Base-by-base conservation (phyloP, 2,888 invertebrate genomes). In the Eurytoma californica region DNA sequence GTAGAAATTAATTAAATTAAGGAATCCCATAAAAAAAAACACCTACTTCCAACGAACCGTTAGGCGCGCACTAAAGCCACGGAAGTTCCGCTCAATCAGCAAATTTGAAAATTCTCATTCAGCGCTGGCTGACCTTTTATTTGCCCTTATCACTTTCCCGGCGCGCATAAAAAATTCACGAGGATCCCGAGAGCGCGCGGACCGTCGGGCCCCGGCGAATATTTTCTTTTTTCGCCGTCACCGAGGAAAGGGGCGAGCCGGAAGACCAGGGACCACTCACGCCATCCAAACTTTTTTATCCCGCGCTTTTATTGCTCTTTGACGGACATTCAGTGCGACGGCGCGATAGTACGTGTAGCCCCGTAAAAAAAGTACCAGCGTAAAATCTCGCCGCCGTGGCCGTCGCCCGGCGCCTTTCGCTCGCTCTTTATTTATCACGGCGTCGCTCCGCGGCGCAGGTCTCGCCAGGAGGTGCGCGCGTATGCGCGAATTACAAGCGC, bases 311-410 rank as follows among this genome's bases (percentile, higher is more conserved):
- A 78, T 80, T 78, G 75, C 78, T 70, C 61, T 73, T 72, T 72
- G 75, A 80, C 80, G 72, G 75, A 80, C 78, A 78, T 80, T 80
- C 80, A 65, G 65, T 73, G 77, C 69, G 72, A 58, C 76, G 68
- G 61, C 20, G 65, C 69, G 77, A 78, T 78, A 80, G 77, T 77
- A 72, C 80, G 70, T 70, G 80, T 77, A 70, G 65, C 60, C 30
- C 70, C 74, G 53, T 77, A 80, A 72, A 77, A 70, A 77, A 69
- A 69, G 68, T 72, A 57, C 63, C 68, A 30, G 60, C 73, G 72
- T 80, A 77, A 80, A 80, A 76, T 72, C 67, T 72, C 73, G 63
- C 80, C 51, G 13, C 5, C 14, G 13, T 2, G 28, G 49, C 3
- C 39, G 1, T 39, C 39, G 24, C 39, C 39, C 39, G 9, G 39